phyloP scores from a whole-genome alignment of 2,888 invertebrate species.

The Microctonus aethiopoides region DNA sequence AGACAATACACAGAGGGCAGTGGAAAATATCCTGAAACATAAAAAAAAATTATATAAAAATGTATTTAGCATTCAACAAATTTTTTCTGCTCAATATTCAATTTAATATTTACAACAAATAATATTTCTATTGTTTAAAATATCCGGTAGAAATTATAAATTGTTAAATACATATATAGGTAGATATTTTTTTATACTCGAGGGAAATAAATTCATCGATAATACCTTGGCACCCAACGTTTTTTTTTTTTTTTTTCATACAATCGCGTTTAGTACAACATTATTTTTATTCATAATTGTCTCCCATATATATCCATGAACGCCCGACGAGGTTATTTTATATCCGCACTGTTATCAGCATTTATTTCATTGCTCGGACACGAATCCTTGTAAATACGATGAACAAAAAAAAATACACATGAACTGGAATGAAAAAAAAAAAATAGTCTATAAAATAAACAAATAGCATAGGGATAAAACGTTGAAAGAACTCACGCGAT shows the following conservation, averaged over 20 bases:
- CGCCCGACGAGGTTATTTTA: conserved; percentile 15
- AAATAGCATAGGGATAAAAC: background rate
- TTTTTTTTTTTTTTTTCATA: too few species aligned
- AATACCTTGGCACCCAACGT: background rate
- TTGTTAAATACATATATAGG: background rate
- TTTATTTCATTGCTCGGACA: conserved; percentile 1
- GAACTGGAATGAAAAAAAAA: background rate
- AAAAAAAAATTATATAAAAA: conserved; percentile 30
- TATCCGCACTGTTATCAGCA: conserved; percentile 19
- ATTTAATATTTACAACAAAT: conserved; percentile 1
- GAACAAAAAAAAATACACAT: background rate
- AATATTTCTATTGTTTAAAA: conserved; percentile 5
- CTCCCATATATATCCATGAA: background rate
- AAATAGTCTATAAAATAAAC: background rate
- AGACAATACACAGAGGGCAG: conserved; percentile 87
- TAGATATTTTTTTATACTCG: background rate
- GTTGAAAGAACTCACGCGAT: background rate
- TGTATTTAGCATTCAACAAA: background rate
- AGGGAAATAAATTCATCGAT: conserved; percentile 7
- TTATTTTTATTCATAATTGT: background rate
- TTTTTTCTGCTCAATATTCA: background rate
- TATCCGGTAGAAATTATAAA: background rate
- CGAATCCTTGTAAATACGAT: background rate
- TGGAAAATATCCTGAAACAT: conserved; percentile 81
- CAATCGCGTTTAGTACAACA: too few species aligned